Base-by-base conservation (phyloP, 2,888 invertebrate species). In the Exephanes ischioxanthus region DNA sequence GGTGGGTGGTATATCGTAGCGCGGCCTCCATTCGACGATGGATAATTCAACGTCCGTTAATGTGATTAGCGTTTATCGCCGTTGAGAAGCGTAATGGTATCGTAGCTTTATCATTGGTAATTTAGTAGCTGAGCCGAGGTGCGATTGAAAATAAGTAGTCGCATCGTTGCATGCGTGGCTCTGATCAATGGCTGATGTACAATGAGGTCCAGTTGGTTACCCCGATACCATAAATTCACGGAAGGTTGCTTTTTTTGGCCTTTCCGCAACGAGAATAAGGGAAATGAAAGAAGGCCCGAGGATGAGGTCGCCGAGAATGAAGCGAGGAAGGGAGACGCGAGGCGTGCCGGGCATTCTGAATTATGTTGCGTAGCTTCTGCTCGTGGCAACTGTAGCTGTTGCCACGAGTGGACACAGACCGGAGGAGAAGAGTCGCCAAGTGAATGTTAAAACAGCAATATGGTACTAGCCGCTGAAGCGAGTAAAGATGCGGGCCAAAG, bases 281-380 rank as follows among this genome's bases (percentile, higher is more conserved):
- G 72, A 72, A 37, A 16, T n/a, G 53, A 16, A 3, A 11, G 48
- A 11, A 68, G 68, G 51, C 9, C 22, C 30, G 51, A 72, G 71
- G 37, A 72, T 19, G 16, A 58, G 58, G 22, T 22, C 41, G 22
- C 53, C 14, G 26, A 41, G 48, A 45, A 61, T 33, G 22, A 63
- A 48, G 41, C 11, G 61, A 55, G 51, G 51, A 61, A 58, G 78
- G 78, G 73, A 41, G 70, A 79, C 33, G 75, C 26, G 51, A 79
- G 73, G 70, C 85, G 85, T 85, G 81, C 78, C 70, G 55, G 51
- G 85, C 67, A 85, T 85, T 78, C 30, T 30, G 48, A 82, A 82
- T 85, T 73, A 48, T 63, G 68, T 73, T 19, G 16, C 22, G 53
- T 33, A n/a, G 26, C 45, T 45, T 55, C 45, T 45, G 37, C 41